Evolutionary conservation across 2,113 vertebrate genomes (phyloP), one percentile per base, ranked within the genome.

Genomic region (Pseudorasbora parva): DNA sequence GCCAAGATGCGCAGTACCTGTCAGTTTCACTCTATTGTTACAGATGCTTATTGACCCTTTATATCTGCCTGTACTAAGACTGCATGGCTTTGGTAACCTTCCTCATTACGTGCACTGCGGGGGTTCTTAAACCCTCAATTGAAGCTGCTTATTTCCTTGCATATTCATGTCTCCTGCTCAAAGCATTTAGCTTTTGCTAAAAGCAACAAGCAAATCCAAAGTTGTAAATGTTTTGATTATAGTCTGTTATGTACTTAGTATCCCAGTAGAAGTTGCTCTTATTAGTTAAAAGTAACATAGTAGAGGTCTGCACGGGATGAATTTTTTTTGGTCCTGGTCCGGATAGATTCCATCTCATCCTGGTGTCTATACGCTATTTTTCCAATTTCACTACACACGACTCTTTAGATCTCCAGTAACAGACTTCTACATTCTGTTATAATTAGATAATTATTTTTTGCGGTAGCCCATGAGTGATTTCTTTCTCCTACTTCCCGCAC

Each of bases 81-180:
- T 49, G 78, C 78, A 79, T 79, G 77, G 59, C 78, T n/a, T 25
- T 66, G 59, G 23, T 41, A 57, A 37, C 9, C 2, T 66, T 49
- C 10, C 45, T 79, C 77, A 49, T 79, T 64, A 19, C 1, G 0
- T 30, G 25, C 4, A 9, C 59, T 79, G 43, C 25, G 62, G 60
- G 17, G 60, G 9, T 25, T 49, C 78, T 47, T 64, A 25, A 47
- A 25, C 41, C 11, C 74, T 77, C 21, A 23, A 9, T 23, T 23
- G 30, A 59, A 43, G 11, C 54, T 59, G 74, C 51, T 57, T 41
- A 37, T 77, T 23, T 77, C 11, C 19, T 23, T 59, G 30, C 54
- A 14, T 56, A 57, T 37, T 23, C 21, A 57, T 59, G 33, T 77
- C 51, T n/a, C 11, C 27, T 75, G 27, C 27, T 21, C 8, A 77